These are phyloP conservation scores for Drosophila anomelani DNA, from an alignment of 2,888 invertebrate genomes.

Conservation along the genomic window DNA sequence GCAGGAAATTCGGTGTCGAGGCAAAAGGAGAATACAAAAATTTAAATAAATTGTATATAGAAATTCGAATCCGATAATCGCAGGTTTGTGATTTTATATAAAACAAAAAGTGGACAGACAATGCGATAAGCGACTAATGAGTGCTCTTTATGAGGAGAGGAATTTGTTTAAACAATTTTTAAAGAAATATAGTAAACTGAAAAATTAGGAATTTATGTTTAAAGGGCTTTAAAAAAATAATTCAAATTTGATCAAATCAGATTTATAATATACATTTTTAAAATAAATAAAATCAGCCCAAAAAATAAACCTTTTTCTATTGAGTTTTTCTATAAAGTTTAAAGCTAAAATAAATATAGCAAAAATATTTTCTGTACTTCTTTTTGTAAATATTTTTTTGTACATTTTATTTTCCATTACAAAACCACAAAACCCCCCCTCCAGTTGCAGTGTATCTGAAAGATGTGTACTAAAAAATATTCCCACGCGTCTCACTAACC, in stretches of 20 bases:
- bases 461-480: conserved; percentile 25
- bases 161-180: too few relatives aligned
- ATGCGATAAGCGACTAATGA: neutral
- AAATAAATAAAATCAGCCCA: neutral
- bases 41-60: conserved; percentile 61
- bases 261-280: neutral
- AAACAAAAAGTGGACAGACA: conserved; percentile 10
- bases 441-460: conserved; percentile 16
- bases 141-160: neutral
- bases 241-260: neutral
- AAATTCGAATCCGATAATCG: conserved; percentile 30
- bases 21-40: conserved; percentile 31
- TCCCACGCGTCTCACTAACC: conserved; percentile 37
- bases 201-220: too few relatives aligned
- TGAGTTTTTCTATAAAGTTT: neutral
- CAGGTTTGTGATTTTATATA: conserved; percentile 32
- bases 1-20: conserved; percentile 59
- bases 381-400: too few relatives aligned
- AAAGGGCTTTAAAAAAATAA: neutral
- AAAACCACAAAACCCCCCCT: neutral
- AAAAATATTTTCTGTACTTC: fast-evolving
- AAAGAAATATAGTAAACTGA: neutral
- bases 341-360: neutral
- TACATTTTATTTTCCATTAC: too few relatives aligned
- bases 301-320: too few relatives aligned